Percentiles rank a stretch among this genome's conserved stretches.
Conservation (phyloP, 2,797 vertebrate species). For the Valencia hispanica region DNA sequence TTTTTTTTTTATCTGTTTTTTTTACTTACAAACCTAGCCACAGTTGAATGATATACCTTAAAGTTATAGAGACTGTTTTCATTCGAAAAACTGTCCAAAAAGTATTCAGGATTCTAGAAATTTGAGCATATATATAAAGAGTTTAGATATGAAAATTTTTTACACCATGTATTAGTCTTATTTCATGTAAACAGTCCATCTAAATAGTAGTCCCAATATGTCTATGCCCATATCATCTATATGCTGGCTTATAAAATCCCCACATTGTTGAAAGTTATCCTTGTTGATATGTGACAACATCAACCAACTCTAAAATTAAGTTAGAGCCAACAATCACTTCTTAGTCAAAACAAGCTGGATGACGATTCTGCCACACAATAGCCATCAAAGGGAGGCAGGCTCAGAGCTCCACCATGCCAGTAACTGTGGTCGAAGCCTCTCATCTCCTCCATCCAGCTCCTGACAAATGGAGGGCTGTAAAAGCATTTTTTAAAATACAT, state of each 20-base stretch:
- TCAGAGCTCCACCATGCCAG: conserved; percentile 68
- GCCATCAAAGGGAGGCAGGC: conserved; percentile 68
- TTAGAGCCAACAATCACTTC: conserved; percentile 20
- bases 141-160: background rate
- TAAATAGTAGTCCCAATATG: background rate
- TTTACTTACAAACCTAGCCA: background rate
- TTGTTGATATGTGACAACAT: background rate
- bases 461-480: conserved; percentile 71
- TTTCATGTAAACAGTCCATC: background rate
- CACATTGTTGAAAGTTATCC: background rate
- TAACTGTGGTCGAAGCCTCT: conserved; percentile 66
- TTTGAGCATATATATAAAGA: background rate
- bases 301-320: background rate
- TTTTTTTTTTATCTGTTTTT: background rate
- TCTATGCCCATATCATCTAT: background rate
- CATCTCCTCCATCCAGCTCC: conserved; percentile 68
- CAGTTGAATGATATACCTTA: background rate
- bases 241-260: background rate
- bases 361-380: conserved; percentile 61
- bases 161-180: background rate
- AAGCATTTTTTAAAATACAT: conserved; percentile 48
- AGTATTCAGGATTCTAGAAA: background rate
- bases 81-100: background rate
- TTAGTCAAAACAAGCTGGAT: conserved; percentile 19
- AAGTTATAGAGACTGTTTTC: background rate